Evolutionary conservation across 2,888 invertebrate genomes (phyloP).

Genomic region (Fragum whitleyi): DNA sequence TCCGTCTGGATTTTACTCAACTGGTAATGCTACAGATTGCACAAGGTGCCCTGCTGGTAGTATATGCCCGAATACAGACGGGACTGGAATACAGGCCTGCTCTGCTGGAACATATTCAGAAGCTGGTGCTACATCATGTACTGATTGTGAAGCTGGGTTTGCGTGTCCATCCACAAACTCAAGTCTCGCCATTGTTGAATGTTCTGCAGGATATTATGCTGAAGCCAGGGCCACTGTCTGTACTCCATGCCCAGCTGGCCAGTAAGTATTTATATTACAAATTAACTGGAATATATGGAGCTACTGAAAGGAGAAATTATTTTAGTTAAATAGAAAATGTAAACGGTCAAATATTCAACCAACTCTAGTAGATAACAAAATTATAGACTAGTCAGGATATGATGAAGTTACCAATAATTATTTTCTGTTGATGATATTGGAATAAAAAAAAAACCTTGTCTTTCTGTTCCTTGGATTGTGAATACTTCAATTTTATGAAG

Average conservation of each 20-base stretch:
- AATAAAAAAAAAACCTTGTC: too few species aligned
- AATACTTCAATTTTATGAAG: too few species aligned
- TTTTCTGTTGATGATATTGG: too few species aligned
- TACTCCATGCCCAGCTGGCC: slow-evolving; percentile 75
- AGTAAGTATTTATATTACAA: slow-evolving; percentile 58
- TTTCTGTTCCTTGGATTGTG: too few species aligned
- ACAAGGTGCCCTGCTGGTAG: slow-evolving; percentile 79
- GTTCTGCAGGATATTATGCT: slow-evolving; percentile 74
- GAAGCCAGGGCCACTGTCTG: slow-evolving; percentile 69
- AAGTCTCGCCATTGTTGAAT: slow-evolving; percentile 52
- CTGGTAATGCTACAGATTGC: slow-evolving; percentile 73
- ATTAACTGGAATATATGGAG: too few species aligned
- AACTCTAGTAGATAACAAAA: too few species aligned
- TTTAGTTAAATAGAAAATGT: too few species aligned
- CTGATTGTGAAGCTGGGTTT: slow-evolving; percentile 73
- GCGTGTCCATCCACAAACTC: slow-evolving; percentile 73
- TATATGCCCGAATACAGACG: slow-evolving; percentile 79
- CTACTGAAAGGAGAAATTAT: neutral
- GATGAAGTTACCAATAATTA: too few species aligned
- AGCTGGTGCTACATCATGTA: slow-evolving; percentile 72
- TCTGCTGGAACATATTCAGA: slow-evolving; percentile 77
- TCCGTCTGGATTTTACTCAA: slow-evolving; percentile 76
- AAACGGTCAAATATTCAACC: too few species aligned
- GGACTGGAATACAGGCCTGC: slow-evolving; percentile 76
- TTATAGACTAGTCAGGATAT: too few species aligned